Conservation (phyloP, 1,140 invertebrate genomes). For the Leptinotarsa lineolata region DNA sequence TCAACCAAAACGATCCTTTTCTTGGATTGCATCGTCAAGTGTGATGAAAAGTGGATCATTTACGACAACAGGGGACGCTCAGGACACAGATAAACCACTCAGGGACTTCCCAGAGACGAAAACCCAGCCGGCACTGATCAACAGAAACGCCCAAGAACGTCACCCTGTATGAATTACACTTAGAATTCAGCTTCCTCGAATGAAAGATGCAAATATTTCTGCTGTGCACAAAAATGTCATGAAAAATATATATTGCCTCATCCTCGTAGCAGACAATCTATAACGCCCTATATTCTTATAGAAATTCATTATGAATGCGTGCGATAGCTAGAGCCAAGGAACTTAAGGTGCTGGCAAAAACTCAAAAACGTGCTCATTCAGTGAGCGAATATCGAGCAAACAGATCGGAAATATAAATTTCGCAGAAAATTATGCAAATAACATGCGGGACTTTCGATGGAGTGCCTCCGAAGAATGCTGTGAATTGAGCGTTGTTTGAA, state of each 20-base stretch:
- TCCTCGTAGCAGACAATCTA: not conserved
- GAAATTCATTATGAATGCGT: constrained; percentile 8
- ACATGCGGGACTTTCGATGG: not conserved
- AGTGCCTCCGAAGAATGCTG: not conserved
- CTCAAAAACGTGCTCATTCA: constrained; percentile 1
- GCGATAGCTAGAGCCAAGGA: not conserved
- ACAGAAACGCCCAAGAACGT: too few species aligned
- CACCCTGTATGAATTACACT: too few species aligned
- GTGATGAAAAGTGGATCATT: too few species aligned
- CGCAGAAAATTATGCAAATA: constrained; percentile 6
- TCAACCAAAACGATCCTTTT: too few species aligned
- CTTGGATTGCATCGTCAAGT: too few species aligned
- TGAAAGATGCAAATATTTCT: too few species aligned
- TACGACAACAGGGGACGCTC: too few species aligned
- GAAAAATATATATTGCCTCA: not conserved
- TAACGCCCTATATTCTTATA: not conserved
- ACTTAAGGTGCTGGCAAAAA: constrained; percentile 16
- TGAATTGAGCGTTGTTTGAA: not conserved
- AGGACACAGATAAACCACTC: too few species aligned
- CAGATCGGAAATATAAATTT: constrained; percentile 12
- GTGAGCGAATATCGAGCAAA: constrained; percentile 10
- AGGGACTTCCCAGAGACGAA: too few species aligned
- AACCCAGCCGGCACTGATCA: too few species aligned
- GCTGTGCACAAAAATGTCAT: too few species aligned
- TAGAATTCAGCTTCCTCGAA: too few species aligned